These are phyloP conservation scores for Peromyscus polionotus DNA, from an alignment of 2,113 vertebrate species.

Conservation along the genomic window DNA sequence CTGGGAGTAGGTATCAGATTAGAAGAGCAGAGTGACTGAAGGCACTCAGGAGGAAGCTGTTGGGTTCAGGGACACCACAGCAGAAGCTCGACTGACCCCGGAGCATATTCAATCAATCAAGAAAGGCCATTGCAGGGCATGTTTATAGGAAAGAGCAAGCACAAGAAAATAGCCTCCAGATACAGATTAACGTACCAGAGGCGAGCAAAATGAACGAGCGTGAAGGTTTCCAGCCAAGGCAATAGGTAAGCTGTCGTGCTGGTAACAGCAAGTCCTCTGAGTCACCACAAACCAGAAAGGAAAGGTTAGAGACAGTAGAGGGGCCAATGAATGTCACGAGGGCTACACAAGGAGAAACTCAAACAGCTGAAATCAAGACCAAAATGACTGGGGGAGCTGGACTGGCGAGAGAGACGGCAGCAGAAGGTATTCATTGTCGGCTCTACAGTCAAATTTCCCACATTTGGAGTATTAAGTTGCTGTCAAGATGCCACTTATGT, in stretches of 20 bases:
- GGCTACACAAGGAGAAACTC: not conserved
- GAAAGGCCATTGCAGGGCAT: not conserved
- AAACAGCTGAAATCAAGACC: not conserved
- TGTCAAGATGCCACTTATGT: not conserved
- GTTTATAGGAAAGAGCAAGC: not conserved
- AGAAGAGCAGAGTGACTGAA: not conserved
- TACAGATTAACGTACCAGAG: not conserved
- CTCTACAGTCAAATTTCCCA: not conserved
- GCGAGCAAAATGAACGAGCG: not conserved
- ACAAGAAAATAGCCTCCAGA: not conserved
- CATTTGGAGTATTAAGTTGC: not conserved
- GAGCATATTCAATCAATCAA: not conserved
- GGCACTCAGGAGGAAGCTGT: not conserved
- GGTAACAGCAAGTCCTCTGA: not conserved
- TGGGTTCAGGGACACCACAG: not conserved
- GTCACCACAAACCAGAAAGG: not conserved
- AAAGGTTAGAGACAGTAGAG: not conserved
- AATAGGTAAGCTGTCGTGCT: not conserved
- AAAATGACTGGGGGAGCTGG: not conserved
- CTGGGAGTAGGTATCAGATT: not conserved
- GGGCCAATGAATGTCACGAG: too few relatives aligned
- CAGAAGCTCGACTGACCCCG: rapidly evolving
- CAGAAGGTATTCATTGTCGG: not conserved
- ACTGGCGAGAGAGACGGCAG: not conserved
- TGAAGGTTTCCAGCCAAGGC: not conserved